These are phyloP conservation scores for Ambastaia sidthimunki DNA, from an alignment of 2,797 vertebrate species.

Conservation along the genomic window DNA sequence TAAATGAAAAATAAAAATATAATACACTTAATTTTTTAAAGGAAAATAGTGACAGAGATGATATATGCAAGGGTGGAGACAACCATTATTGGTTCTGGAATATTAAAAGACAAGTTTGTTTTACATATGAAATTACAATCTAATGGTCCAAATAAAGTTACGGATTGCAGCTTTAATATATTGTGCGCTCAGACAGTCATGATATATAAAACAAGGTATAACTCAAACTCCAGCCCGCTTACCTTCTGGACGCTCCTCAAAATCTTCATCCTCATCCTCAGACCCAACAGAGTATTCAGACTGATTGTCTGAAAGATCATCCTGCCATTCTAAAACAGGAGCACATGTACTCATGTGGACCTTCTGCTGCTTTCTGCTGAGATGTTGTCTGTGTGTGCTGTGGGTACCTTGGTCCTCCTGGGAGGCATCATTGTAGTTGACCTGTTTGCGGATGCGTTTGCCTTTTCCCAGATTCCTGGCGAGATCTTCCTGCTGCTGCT, in stretches of 20 bases:
- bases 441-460: slow-evolving; percentile 97
- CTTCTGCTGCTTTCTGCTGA: neutral
- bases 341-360: slow-evolving; percentile 59
- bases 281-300: slow-evolving; percentile 98
- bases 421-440: slow-evolving; percentile 98
- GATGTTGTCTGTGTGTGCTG: neutral
- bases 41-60: no score
- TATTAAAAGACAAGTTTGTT: no score
- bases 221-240: neutral
- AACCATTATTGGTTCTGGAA: neutral
- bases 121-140: no score
- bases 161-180: no score
- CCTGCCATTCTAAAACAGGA: slow-evolving; percentile 93
- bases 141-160: no score
- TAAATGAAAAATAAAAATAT: neutral
- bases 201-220: no score
- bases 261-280: slow-evolving; percentile 99
- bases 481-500: slow-evolving; percentile 98
- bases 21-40: neutral
- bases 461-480: slow-evolving; percentile 96
- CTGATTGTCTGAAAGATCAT: slow-evolving; percentile 98
- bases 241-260: slow-evolving; percentile 97
- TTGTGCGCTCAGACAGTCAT: no score
- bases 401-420: slow-evolving; percentile 97
- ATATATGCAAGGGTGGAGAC: neutral